Base-by-base conservation (phyloP, 2,797 vertebrate species). In the Florisuga fusca region DNA sequence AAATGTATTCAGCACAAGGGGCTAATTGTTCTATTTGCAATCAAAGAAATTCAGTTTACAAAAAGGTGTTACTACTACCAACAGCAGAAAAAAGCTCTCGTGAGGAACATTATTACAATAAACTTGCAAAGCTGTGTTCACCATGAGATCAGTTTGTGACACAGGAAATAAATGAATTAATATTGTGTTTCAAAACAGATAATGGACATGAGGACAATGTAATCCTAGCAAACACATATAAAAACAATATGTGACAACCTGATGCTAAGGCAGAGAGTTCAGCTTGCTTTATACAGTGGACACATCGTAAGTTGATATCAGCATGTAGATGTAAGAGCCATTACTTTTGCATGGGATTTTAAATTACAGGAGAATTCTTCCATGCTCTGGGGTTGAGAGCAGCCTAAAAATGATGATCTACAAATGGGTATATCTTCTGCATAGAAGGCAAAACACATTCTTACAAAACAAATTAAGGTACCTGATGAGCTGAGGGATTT, bases 91-190 rank as follows among this genome's bases (percentile, higher is more conserved):
- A 89, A 90, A 90, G 84, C 53, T 80, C 90, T 93, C 78, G 46
- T 38, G 90, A 85, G 92, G 79, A 92, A 61, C 81, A 87, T 89
- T 76, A 82, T 71, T 36, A 48, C 86, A 74, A 87, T 68, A 79
- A 36, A 67, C 66, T 90, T 87, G 45, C 84, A 94, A 84, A 92
- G 61, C 41, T 74, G 87, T 90, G 81, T 61, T 95, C 71, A 58
- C 78, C 74, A 57, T 67, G 93, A 94, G 92, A 87, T 54, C 73
- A 26, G 53, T 95, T 93, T 96, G 86, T 93, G 95, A 85, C 88
- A 90, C 41, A 33, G 57, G 68, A 94, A 95, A 95, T 74, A 93
- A 95, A 94, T 89, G 84, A 83, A 80, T 64, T 92, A 96, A 94
- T 95, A 92, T 51, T 72, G 29, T 84, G 57, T 64, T 94, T 83